phyloP scores from a whole-genome alignment of 2,113 vertebrate genomes.

The Odontesthes bonariensis region DNA sequence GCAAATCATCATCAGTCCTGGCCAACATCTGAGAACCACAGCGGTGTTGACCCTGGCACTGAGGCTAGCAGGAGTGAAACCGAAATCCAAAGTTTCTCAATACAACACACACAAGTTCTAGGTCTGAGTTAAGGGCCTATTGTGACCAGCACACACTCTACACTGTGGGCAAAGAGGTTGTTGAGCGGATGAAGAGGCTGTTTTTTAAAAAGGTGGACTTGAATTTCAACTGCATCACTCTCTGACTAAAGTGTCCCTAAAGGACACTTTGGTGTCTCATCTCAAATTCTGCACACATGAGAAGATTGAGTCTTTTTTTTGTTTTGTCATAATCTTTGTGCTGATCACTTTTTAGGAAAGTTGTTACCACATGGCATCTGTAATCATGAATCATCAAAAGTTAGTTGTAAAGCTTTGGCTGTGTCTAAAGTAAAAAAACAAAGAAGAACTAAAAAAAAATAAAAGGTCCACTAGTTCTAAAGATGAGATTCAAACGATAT shows the following conservation, averaged over 20 bases:
- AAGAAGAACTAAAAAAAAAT: too few species aligned
- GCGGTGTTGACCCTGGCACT: conserved; percentile 74
- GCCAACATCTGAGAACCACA: conserved; percentile 63
- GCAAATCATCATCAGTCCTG: conserved; percentile 66
- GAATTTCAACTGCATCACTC: conserved; percentile 17
- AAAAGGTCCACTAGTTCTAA: too few species aligned
- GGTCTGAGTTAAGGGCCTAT: conserved; percentile 50
- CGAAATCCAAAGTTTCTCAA: conserved; percentile 64
- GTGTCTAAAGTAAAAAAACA: too few species aligned
- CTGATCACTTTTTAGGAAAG: neutral
- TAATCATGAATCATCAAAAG: too few species aligned
- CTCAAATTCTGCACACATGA: neutral
- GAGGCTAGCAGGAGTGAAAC: conserved; percentile 72
- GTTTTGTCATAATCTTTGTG: too few species aligned
- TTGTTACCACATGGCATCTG: neutral
- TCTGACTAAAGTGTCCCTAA: conserved; percentile 2
- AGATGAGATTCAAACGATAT: neutral
- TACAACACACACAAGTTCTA: conserved; percentile 45
- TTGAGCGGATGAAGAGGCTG: neutral
- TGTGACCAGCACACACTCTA: conserved; percentile 56
- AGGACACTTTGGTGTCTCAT: neutral
- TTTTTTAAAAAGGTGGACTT: conserved; percentile 4
- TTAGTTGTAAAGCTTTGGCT: too few species aligned
- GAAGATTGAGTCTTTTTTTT: neutral
- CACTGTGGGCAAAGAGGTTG: conserved; percentile 17